Evolutionary conservation across 2,888 invertebrate genomes (phyloP), one percentile per base, ranked within the genome.

Genomic region (Heliconius aoede): DNA sequence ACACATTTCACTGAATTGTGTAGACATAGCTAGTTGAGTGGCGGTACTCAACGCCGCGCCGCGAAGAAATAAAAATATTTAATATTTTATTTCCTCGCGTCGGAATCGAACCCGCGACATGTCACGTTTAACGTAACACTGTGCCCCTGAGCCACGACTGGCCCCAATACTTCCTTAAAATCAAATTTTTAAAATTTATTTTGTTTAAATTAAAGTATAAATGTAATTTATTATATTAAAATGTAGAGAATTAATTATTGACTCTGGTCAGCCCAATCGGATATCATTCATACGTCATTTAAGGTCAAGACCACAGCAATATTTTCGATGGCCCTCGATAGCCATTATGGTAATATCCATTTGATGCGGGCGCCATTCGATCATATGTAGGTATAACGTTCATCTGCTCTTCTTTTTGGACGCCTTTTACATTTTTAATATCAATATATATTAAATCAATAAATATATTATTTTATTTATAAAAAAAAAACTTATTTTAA

Each of bases 311-410:
- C 46, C 75, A 78, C 77, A 68, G 73, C 73, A 77, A 78, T 80
- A 80, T 80, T 78, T 78, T 76, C 74, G 76, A 77, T 76, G 73
- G 69, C 81, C 74, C 78, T 75, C 67, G 78, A 77, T 79, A 77
- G 73, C 72, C 80, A 76, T 79, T 81, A 81, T 78, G 78, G 73
- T 80, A 81, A 80, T 80, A 74, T 74, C 55, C 72, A 79, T 76
- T 79, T 81, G 74, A 77, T 76, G 75, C 51, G 72, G 78, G 58
- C 55, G 18, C 60, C 68, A 67, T 74, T 69, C 58, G 73, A 73
- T 76, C 64, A 58, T 62, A 73, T 77, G 64, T 74, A 77, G 74
- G 78, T 46, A 46, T 46, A 46, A 78, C 74, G 75, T 69, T 73
- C 68, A 77, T 72, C 61, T 30, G 18, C 36, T 60, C 51, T 65